Base-by-base conservation (phyloP, 2,797 vertebrate species). In the Poliocrania exsul region DNA sequence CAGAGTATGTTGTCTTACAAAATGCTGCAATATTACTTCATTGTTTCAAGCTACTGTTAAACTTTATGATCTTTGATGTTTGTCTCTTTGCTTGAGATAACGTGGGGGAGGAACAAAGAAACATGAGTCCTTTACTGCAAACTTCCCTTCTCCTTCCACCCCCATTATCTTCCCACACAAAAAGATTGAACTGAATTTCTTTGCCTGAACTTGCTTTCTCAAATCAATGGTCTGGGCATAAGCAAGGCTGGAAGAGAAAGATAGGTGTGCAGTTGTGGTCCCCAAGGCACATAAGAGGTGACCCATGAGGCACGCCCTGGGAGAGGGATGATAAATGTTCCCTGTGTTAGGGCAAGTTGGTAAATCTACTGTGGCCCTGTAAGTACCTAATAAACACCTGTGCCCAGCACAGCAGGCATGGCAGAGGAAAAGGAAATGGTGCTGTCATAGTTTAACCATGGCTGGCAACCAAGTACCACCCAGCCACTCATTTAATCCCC, bases 401-500 rank as follows among this genome's bases (percentile, higher is more conserved):
- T 67, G 26, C 8, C 16, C 31, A 54, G 33, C 40, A 86, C 13
- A 73, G 46, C 37, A 38, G 38, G 7, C 4, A 10, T 4, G 1
- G 29, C n/a, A 38, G 57, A 70, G 53, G 16, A 65, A 60, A 81
- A 58, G 4, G 29, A 69, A 51, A 57, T 82, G 24, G 5, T 33
- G 19, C n/a, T 64, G 25, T 73, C 4, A 4, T 28, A 11, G 13
- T 85, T 78, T 73, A 70, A 42, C 33, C 20, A 6, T 18, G 7
- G 26, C 40, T 51, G 37, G 35, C 35, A 38, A 23, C 40, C 37
- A 31, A 46, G 24, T 26, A n/a, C 13, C 10, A n/a, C 9, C 35
- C 23, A 72, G 13, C 16, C 0, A 0, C 15, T 81, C 3, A 4
- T 44, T 50, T 46, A 58, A 13, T 69, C 1, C 31, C 25, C 35